Evolutionary conservation across 2,797 vertebrate species (phyloP).

Genomic region (Euthynnus affinis): DNA sequence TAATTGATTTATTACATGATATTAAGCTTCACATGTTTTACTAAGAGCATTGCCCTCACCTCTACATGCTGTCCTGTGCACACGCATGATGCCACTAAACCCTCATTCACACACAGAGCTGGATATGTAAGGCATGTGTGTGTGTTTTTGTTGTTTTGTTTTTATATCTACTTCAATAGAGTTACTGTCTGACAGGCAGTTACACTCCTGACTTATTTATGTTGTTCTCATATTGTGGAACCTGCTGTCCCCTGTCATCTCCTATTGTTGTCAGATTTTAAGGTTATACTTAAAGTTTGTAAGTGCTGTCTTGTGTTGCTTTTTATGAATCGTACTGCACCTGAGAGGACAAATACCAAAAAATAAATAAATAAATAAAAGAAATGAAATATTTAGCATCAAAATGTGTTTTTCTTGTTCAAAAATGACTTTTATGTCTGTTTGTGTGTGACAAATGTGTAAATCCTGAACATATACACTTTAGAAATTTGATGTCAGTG

Average conservation of each 20-base stretch:
- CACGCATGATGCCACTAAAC: not conserved
- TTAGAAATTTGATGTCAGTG: constrained; percentile 54
- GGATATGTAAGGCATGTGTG: not conserved
- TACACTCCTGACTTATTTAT: constrained; percentile 62
- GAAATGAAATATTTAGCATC: too few species aligned
- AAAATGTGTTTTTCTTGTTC: constrained; percentile 4
- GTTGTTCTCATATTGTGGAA: constrained; percentile 45
- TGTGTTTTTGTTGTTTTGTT: not conserved
- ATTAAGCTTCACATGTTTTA: constrained; percentile 51
- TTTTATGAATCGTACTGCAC: constrained; percentile 12
- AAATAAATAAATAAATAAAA: not conserved
- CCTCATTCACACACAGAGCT: not conserved
- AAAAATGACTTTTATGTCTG: constrained; percentile 7
- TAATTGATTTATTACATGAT: constrained; percentile 73
- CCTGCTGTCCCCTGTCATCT: constrained; percentile 42
- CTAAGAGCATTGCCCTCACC: constrained; percentile 1
- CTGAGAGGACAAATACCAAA: not conserved
- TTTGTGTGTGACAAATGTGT: constrained; percentile 27
- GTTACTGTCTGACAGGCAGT: constrained; percentile 50
- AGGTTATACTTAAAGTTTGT: not conserved
- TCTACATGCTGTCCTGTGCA: not conserved
- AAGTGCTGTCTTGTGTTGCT: not conserved
- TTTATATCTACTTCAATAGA: constrained; percentile 32
- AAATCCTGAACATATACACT: constrained; percentile 29
- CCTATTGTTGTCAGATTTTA: constrained; percentile 28